phyloP scores from a whole-genome alignment of 2,888 invertebrate genomes.

The Rugalucina vietnamica region DNA sequence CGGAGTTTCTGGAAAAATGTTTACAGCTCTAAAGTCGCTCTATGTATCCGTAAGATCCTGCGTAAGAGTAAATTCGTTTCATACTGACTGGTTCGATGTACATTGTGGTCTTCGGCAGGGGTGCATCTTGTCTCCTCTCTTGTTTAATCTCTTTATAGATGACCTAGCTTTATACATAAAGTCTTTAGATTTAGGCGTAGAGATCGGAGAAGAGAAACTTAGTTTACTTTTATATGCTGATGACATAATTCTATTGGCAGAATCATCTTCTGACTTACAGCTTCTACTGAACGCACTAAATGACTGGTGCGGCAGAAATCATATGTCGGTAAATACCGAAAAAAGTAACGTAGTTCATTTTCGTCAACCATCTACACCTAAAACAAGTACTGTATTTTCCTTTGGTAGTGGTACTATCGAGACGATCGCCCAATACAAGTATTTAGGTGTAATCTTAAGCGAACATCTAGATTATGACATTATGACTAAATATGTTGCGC shows the following conservation, averaged over 20 bases:
- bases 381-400: neutral
- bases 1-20: slow-evolving; percentile 1
- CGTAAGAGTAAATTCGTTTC: neutral
- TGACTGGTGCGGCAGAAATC: neutral
- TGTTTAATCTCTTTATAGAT: neutral
- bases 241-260: slow-evolving; percentile 31
- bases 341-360: slow-evolving; percentile 2
- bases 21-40: neutral
- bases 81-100: neutral
- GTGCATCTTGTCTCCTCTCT: neutral
- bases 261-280: neutral
- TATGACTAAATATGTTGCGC: neutral
- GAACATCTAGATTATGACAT: slow-evolving; percentile 22
- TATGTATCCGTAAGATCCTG: neutral
- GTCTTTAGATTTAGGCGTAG: neutral
- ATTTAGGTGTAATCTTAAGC: slow-evolving; percentile 16
- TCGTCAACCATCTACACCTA: neutral
- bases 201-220: neutral
- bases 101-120: neutral
- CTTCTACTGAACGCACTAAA: neutral
- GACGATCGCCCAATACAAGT: slow-evolving; percentile 18
- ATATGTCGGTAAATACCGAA: neutral
- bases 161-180: neutral
- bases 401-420: neutral
- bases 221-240: slow-evolving; percentile 48